Conservation (phyloP, 2,797 vertebrate genomes). For the Microctenopoma lineatum region DNA sequence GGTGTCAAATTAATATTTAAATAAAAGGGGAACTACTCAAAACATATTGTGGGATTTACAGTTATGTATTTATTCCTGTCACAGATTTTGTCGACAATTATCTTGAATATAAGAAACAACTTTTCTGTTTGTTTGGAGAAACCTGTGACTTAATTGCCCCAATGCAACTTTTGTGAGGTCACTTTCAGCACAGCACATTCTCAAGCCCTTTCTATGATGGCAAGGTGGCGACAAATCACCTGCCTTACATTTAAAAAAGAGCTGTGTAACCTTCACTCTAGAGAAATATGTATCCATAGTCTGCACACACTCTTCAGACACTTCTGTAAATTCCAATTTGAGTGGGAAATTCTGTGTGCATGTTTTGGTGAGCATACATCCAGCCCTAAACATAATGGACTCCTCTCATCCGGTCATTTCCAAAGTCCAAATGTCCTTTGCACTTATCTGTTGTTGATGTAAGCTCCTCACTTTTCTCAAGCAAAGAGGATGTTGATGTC, state of each 20-base stretch:
- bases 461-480: conserved; percentile 5
- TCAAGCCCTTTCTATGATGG: not conserved
- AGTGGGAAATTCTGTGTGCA: not conserved
- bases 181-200: not conserved
- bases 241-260: not conserved
- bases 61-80: too few relatives aligned
- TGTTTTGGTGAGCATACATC: conserved; percentile 1
- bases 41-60: too few relatives aligned
- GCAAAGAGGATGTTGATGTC: conserved; percentile 32
- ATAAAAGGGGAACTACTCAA: too few relatives aligned
- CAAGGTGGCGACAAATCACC: not conserved
- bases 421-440: conserved; percentile 14
- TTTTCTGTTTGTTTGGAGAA: not conserved
- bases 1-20: too few relatives aligned
- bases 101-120: too few relatives aligned
- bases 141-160: not conserved
- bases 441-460: conserved; percentile 9
- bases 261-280: not conserved
- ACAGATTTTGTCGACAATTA: too few relatives aligned
- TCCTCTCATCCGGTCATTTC: not conserved
- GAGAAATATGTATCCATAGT: not conserved
- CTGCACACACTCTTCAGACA: not conserved
- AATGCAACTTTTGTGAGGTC: too few relatives aligned
- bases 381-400: conserved; percentile 1
- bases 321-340: not conserved